Base-by-base conservation (phyloP, 2,888 invertebrate species). In the Eilema depressum region DNA sequence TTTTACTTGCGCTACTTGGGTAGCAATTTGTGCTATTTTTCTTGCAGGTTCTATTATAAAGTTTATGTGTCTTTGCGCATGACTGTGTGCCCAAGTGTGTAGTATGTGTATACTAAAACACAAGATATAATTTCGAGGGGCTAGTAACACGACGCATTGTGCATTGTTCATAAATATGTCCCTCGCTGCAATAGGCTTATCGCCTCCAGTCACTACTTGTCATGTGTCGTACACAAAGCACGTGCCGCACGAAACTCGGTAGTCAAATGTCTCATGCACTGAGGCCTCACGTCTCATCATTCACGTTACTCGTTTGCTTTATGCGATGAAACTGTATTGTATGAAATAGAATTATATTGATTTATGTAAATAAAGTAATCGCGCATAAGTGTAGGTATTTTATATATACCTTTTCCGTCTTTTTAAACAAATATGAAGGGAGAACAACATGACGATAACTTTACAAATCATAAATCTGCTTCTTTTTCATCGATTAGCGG, bases 261-360 rank as follows among this genome's bases (percentile, higher is more conserved):
- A 63, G 41, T 47, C 41, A 63, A 63, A 65, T 56, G 30, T 56
- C 33, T 33, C 23, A 33, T 57, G 56, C 10, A 33, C 66, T n/a
- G 26, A 30, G 33, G 53, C 17, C 25, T 25, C 57, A 33, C 4
- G 23, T 33, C 57, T 33, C 33, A 11, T 66, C 33, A 11, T 57
- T 56, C 53, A 33, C 23, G 30, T 66, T 57, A 10, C 33, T 37
- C 59, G 41, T 56, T 59, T 59, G 30, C 17, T 30, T 66, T 59
- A 59, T n/a, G 8, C n/a, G n/a, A 53, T n/a, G 10, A n/a, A 20
- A 53, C 8, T n/a, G 3, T 41, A 5, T 5, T 47, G 17, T 47
- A 7, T 47, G 1, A 20, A 47, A 47, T 20, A 47, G 20, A 47
- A 11, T 14, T 0, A 20, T 7, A 47, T n/a, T 53, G 10, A n/a